Conservation (phyloP, 1,140 invertebrate genomes). For the Euwallacea similis region DNA sequence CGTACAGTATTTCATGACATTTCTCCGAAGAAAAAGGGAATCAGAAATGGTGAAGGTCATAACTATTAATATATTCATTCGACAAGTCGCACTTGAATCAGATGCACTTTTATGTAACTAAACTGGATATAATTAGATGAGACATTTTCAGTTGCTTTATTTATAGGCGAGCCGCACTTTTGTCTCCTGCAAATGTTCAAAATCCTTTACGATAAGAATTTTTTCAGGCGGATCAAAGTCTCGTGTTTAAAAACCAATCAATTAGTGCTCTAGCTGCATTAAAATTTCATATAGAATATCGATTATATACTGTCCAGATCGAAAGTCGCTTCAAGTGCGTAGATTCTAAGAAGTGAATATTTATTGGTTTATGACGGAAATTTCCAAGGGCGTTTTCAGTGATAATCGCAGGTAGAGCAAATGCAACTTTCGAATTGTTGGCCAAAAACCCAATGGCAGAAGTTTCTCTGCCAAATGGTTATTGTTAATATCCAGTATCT, state of each 20-base stretch:
- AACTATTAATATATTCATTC: constrained; percentile 3
- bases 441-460: not conserved
- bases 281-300: no score
- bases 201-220: no score
- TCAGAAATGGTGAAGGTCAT: not conserved
- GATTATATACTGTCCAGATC: no score
- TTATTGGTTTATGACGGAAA: no score
- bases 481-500: not conserved
- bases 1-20: not conserved
- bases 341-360: no score
- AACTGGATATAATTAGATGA: constrained; percentile 9
- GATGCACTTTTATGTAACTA: constrained; percentile 21
- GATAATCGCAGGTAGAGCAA: constrained; percentile 4
- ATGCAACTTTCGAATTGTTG: constrained; percentile 11
- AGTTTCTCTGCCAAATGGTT: constrained; percentile 2
- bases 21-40: not conserved
- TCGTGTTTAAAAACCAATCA: no score
- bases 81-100: not conserved
- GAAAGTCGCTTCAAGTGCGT: no score
- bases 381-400: not conserved
- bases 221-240: no score
- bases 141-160: constrained; percentile 1
- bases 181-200: no score
- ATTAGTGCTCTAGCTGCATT: no score
- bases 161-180: not conserved